Conservation (phyloP, 2,797 vertebrate species). For the Vireo griseus region DNA sequence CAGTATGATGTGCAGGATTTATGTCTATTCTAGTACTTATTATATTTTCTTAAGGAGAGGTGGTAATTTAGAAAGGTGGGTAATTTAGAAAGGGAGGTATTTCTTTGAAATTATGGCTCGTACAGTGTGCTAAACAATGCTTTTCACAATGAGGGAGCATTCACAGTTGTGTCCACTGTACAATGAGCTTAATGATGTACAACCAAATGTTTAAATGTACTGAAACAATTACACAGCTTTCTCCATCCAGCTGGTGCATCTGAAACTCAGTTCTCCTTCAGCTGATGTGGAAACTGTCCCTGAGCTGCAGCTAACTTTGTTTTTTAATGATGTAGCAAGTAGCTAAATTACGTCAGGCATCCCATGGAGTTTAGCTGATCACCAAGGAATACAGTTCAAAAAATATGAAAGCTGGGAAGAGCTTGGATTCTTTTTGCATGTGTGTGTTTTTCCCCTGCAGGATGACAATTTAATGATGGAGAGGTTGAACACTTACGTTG, state of each 20-base stretch:
- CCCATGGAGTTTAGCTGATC: not conserved
- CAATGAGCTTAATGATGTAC: not conserved
- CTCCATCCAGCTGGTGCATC: not conserved
- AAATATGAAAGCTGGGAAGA: not conserved
- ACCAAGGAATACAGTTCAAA: not conserved
- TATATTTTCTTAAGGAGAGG: not conserved
- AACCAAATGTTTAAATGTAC: not conserved
- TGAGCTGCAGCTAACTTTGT: not conserved
- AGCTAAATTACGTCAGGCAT: not conserved
- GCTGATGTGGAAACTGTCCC: not conserved
- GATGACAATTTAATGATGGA: constrained; percentile 28
- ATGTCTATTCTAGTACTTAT: not conserved
- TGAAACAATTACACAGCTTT: not conserved
- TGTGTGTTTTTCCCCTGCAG: constrained; percentile 63
- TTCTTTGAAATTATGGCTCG: not conserved
- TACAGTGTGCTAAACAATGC: not conserved
- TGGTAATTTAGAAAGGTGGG: too few species aligned
- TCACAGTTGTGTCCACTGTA: not conserved
- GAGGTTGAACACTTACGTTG: constrained; percentile 79
- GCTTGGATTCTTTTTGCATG: not conserved
- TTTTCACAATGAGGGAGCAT: not conserved
- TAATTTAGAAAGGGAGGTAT: not conserved
- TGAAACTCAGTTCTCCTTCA: not conserved
- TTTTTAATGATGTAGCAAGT: not conserved
- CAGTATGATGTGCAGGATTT: not conserved